These are phyloP conservation scores for Auanema freiburgensis DNA, from an alignment of 2,888 invertebrate genomes.

Conservation along the genomic window DNA sequence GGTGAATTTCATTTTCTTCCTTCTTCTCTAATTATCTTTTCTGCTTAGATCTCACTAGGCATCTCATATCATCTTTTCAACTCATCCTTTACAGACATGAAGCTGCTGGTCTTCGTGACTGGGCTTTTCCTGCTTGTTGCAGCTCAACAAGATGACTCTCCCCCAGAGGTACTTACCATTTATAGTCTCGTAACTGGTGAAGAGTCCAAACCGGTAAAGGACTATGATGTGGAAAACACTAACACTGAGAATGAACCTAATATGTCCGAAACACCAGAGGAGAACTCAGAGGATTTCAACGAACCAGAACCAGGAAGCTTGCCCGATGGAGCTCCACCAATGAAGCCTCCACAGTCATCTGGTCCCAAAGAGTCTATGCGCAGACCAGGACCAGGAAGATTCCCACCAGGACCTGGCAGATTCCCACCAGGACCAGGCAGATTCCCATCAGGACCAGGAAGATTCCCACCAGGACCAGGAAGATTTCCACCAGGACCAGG, in stretches of 20 bases:
- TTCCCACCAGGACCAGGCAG: slow-evolving; percentile 2
- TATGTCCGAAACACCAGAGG: no score
- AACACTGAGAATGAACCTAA: no score
- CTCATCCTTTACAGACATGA: slow-evolving; percentile 5
- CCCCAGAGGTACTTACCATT: slow-evolving; percentile 12
- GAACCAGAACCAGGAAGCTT: no score
- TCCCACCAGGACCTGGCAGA: neutral
- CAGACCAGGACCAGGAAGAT: no score
- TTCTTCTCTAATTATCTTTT: no score
- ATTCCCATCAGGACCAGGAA: slow-evolving; percentile 1
- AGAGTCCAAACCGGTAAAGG: neutral
- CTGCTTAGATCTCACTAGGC: no score
- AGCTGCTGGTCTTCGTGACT: slow-evolving; percentile 12
- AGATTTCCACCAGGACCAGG: slow-evolving; percentile 9
- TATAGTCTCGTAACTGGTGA: slow-evolving; percentile 6
- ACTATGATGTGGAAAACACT: slow-evolving; percentile 5
- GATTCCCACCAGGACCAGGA: neutral
- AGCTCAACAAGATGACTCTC: slow-evolving; percentile 11
- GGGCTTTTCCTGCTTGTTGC: slow-evolving; percentile 8
- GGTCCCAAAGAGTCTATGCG: no score
- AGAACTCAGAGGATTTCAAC: no score
- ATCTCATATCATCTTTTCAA: neutral
- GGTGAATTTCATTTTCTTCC: no score
- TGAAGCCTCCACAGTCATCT: no score
- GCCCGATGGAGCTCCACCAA: no score